A percentile compares a stretch with the other conserved stretches of the same genome.
Evolutionary conservation across 2,797 vertebrate genomes (phyloP).

Genomic region (Amphiprion clarkii): DNA sequence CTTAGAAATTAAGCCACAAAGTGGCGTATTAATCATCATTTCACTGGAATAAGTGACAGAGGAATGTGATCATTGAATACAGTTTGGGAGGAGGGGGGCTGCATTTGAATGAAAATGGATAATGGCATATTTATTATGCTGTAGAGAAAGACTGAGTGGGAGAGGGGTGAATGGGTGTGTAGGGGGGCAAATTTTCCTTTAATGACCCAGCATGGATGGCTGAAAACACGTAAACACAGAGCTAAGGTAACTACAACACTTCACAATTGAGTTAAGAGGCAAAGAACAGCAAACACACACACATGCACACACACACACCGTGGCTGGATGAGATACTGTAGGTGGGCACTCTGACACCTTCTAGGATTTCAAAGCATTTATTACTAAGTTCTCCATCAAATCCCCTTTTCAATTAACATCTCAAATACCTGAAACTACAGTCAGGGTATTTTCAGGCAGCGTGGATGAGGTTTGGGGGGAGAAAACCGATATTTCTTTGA

Average conservation of each 20-base stretch:
- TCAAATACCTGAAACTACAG: neutral
- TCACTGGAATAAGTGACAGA: conserved; percentile 72
- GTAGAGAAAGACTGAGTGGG: conserved; percentile 33
- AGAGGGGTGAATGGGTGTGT: conserved; percentile 17
- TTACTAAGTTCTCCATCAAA: neutral
- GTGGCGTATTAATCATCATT: conserved; percentile 80
- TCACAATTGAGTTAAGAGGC: conserved; percentile 22
- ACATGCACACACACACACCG: neutral
- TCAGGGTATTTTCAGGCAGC: neutral
- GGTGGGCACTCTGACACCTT: conserved; percentile 1
- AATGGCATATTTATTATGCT: conserved; percentile 66
- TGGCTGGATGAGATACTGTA: neutral
- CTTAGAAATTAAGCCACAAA: conserved; percentile 78
- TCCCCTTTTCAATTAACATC: neutral
- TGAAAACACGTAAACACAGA: conserved; percentile 10
- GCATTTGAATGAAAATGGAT: conserved; percentile 66
- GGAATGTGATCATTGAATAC: conserved; percentile 67
- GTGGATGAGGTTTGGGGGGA: neutral
- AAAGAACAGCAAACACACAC: conserved; percentile 1
- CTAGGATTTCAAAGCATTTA: neutral
- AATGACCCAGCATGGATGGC: conserved; percentile 19
- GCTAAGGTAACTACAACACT: conserved; percentile 5
- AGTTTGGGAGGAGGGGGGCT: conserved; percentile 46
- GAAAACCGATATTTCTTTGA: neutral
- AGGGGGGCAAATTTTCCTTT: conserved; percentile 7